A percentile compares a stretch with the other conserved stretches of the same genome.
These are phyloP conservation scores for Harmothoe impar DNA, from an alignment of 2,888 invertebrate species.

Conservation along the genomic window DNA sequence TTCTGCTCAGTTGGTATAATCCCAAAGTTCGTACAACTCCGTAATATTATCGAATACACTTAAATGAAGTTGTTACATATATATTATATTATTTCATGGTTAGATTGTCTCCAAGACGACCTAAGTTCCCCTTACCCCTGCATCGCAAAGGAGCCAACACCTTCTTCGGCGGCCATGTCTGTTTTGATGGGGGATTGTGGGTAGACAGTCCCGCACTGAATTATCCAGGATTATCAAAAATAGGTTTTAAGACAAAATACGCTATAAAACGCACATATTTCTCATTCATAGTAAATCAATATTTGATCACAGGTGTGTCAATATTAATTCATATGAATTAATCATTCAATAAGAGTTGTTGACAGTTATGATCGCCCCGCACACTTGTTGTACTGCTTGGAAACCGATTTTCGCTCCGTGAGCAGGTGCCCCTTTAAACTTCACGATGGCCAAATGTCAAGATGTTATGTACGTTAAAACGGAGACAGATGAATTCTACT, in stretches of 20 bases:
- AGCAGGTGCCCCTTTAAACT: background rate
- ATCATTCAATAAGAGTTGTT: background rate
- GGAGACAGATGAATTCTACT: conserved; percentile 77
- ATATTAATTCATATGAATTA: too few relatives aligned
- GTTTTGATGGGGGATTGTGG: conserved; percentile 50
- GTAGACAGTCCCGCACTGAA: conserved; percentile 15
- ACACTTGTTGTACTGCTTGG: conserved; percentile 31
- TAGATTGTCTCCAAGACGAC: background rate
- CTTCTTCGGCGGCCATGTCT: conserved; percentile 57
- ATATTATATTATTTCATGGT: background rate
- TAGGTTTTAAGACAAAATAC: background rate
- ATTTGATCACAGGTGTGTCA: too few relatives aligned
- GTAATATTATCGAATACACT: background rate
- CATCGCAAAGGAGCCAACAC: background rate
- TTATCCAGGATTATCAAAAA: background rate
- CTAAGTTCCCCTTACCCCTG: background rate
- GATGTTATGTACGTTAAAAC: conserved; percentile 74
- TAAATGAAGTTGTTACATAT: background rate
- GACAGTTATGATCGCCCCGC: background rate
- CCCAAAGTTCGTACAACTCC: background rate
- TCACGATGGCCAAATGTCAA: conserved; percentile 66
- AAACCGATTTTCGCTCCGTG: background rate
- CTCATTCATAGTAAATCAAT: background rate
- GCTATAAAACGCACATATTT: background rate
- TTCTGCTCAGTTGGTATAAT: background rate